Base-by-base conservation (phyloP, 2,113 vertebrate species). In the Miniopterus natalensis region DNA sequence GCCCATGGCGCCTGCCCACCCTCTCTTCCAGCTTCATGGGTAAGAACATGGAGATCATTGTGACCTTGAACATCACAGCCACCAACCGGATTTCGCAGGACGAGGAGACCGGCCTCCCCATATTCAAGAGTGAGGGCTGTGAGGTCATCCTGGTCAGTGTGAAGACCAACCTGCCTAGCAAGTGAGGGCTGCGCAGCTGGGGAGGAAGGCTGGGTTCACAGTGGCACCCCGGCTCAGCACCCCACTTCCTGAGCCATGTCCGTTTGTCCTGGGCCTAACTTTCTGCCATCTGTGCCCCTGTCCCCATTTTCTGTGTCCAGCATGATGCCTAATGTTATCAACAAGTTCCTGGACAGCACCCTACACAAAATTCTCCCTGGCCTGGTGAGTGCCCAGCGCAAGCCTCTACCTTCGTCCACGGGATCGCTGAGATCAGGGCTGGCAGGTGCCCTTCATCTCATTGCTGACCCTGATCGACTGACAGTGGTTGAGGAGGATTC, bases 301-400 rank as follows among this genome's bases (percentile, higher is more conserved):
- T 36, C 74, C 40, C 53, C 3, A 0, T 12, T 31, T 18, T 88
- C 61, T 53, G 63, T 93, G 81, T 91, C 92, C 86, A 98, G 97
- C 0, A 4, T 92, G 95, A 40, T 96, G 25, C 98, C 97, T 77
- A 95, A 96, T 27, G 84, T 92, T 10, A 20, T 90, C 96, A 98
- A 87, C 79, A 98, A 95, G 84, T 98, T 98, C 93, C 63, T 98
- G 97, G 87, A 97, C 61, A 95, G 88, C 92, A 98, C 95, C 29
- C 97, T 98, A 15, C 96, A 87, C 83, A 98, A 97, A 78, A 66
- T 97, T 59, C 95, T 99, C 75, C 98, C 97, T 1, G 57, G 36
- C 61, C 61, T 98, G 98, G 59, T 97, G 63, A 98, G 97, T 97
- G 29, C 40, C 49, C 18, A 2, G 51, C 47, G 57, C n/a, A 6